Conservation (phyloP, 2,113 vertebrate genomes). For the Menura novaehollandiae region DNA sequence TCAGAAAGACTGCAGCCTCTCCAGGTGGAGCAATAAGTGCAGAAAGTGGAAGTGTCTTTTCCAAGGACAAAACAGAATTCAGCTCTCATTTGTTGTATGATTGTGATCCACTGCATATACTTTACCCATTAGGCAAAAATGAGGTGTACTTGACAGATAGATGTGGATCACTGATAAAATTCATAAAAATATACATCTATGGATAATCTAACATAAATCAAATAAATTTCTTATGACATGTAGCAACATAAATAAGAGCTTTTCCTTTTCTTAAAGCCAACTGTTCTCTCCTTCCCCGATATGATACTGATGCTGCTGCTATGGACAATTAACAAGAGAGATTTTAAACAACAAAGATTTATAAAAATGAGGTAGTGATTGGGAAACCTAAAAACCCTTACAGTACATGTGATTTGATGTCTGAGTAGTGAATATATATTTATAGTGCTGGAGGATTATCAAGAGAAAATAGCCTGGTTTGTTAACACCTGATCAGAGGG, state of each 20-base stretch:
- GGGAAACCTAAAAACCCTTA: background rate
- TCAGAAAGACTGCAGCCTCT: background rate
- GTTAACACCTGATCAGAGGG: constrained; percentile 29
- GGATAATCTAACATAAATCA: background rate
- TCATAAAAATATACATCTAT: background rate
- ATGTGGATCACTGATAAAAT: background rate
- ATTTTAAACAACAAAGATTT: background rate
- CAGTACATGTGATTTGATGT: background rate
- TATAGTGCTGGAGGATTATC: background rate
- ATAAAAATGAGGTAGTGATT: background rate
- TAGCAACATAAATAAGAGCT: background rate
- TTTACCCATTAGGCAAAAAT: background rate
- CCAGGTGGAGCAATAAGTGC: background rate
- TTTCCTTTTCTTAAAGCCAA: background rate
- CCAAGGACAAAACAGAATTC: background rate
- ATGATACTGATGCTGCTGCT: background rate
- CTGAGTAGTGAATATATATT: background rate
- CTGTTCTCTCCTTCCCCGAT: background rate
- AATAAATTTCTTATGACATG: background rate
- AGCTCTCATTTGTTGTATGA: background rate
- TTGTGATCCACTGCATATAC: background rate
- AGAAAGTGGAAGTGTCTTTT: background rate
- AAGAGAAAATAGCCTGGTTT: background rate
- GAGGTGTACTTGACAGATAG: background rate
- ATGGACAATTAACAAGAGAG: background rate